A percentile compares a stretch with the other conserved stretches of the same genome.
Evolutionary conservation across 2,113 vertebrate genomes (phyloP).

Genomic region (Pachycephala philippinensis): DNA sequence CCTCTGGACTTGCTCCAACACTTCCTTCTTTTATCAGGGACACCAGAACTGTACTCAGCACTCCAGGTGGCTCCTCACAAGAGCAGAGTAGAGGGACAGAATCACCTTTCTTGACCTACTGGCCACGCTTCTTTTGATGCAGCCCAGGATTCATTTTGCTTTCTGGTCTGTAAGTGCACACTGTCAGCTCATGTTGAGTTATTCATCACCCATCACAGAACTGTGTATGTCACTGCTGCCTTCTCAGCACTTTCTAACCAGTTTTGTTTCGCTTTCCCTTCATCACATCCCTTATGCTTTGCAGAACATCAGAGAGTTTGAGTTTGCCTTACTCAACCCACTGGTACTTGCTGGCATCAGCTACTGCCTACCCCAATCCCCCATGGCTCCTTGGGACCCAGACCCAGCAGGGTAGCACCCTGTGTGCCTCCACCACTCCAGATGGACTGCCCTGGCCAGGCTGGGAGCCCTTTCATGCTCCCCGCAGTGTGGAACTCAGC

Average conservation of each 20-base stretch:
- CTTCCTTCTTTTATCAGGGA: neutral
- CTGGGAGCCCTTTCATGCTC: accelerated
- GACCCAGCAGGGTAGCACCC: neutral
- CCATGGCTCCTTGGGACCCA: neutral
- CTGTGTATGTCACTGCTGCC: neutral
- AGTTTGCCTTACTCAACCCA: neutral
- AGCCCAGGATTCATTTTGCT: neutral
- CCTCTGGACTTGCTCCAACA: neutral
- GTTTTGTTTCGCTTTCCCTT: neutral
- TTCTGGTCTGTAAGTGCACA: neutral
- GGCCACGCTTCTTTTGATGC: neutral
- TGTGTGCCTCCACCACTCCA: accelerated
- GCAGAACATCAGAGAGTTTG: neutral
- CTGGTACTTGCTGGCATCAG: neutral
- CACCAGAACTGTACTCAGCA: neutral
- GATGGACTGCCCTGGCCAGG: no score
- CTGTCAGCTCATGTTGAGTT: neutral
- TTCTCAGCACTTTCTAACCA: neutral
- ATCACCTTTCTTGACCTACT: neutral
- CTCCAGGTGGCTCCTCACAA: neutral
- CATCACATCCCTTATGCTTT: neutral
- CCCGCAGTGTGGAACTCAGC: accelerated
- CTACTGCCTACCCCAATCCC: neutral
- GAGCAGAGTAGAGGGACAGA: neutral
- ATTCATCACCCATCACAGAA: neutral